A percentile compares a stretch with the other conserved stretches of the same genome.
Evolutionary conservation across 2,113 vertebrate genomes (phyloP).

Genomic region (Chrysochloris asiatica): DNA sequence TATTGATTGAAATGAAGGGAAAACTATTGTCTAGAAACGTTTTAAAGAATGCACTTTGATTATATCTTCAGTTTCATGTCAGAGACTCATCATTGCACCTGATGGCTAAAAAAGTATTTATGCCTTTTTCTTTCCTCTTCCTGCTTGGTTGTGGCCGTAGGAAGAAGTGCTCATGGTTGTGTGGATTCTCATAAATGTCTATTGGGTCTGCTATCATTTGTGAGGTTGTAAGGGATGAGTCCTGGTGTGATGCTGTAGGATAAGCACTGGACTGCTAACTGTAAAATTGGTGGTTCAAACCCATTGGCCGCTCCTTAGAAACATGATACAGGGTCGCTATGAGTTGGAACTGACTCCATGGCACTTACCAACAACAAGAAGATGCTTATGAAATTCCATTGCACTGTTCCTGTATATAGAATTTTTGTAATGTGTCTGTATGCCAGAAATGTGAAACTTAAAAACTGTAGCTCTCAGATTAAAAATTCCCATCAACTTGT

Average conservation of each 20-base stretch:
- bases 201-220: neutral
- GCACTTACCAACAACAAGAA: too few species aligned
- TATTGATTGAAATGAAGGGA: neutral
- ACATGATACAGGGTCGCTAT: too few species aligned
- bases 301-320: too few species aligned
- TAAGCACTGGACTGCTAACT: too few species aligned
- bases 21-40: neutral
- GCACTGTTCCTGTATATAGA: neutral
- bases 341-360: too few species aligned
- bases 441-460: neutral
- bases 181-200: neutral
- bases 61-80: neutral
- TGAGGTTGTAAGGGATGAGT: neutral
- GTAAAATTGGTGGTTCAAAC: too few species aligned
- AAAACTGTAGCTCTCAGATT: neutral
- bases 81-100: neutral
- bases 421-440: neutral
- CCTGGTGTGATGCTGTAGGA: too few species aligned
- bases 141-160: neutral
- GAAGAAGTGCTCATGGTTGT: accelerated
- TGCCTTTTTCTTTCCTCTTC: neutral
- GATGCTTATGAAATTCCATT: neutral
- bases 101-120: neutral
- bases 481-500: neutral
- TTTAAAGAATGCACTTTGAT: neutral